Percentiles rank a stretch among this genome's conserved stretches.
These are phyloP conservation scores for Sylvia borin DNA, from an alignment of 2,797 vertebrate genomes.

Conservation along the genomic window DNA sequence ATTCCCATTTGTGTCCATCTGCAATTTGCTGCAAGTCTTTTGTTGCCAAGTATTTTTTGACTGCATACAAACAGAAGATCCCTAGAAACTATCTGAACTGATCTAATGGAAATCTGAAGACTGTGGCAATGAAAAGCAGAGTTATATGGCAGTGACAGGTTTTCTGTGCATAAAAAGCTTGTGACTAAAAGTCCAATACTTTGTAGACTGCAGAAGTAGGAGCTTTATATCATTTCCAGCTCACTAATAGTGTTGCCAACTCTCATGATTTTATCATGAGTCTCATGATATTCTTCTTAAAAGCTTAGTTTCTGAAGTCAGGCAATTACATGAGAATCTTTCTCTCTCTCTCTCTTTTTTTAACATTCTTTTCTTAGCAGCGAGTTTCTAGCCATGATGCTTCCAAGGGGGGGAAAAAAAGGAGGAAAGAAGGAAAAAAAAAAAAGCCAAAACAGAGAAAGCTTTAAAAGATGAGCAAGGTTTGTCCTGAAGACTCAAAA, in stretches of 20 bases:
- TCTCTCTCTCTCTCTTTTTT: neutral
- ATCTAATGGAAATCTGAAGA: conserved; percentile 48
- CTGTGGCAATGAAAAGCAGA: conserved; percentile 15
- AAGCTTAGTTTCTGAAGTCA: conserved; percentile 56
- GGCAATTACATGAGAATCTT: conserved; percentile 54
- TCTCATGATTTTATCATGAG: conserved; percentile 72
- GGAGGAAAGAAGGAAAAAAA: neutral
- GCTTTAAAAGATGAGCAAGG: neutral
- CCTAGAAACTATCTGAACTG: conserved; percentile 41
- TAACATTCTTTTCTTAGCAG: conserved; percentile 51
- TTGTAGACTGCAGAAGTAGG: conserved; percentile 36
- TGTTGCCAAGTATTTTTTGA: conserved; percentile 54
- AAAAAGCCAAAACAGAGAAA: neutral
- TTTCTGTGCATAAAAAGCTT: conserved; percentile 39
- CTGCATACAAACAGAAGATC: conserved; percentile 27
- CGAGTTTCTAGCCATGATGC: neutral
- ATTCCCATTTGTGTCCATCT: neutral
- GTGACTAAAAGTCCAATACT: conserved; percentile 42
- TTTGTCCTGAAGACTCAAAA: neutral
- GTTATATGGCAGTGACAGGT: conserved; percentile 17
- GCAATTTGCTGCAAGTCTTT: conserved; percentile 13
- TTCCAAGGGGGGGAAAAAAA: rapidly evolving
- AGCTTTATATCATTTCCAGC: conserved; percentile 63
- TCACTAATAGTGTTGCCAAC: conserved; percentile 63
- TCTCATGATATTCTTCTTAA: conserved; percentile 65